These are phyloP conservation scores for Entomobrya multifasciata DNA, from an alignment of 2,888 invertebrate species.

Conservation along the genomic window DNA sequence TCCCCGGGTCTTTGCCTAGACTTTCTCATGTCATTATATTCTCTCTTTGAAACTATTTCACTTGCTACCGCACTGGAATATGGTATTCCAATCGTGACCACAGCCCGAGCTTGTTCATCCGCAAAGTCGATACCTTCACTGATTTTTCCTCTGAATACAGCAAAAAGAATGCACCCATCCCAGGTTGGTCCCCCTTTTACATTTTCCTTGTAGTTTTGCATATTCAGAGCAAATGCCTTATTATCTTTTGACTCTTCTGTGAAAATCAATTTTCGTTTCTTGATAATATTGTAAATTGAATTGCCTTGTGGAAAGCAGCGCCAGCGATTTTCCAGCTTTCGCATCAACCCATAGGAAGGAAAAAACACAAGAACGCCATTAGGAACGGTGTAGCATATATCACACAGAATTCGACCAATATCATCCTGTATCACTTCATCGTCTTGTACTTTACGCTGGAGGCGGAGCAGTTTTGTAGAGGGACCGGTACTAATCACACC, in stretches of 20 bases:
- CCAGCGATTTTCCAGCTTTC: slow-evolving; percentile 59
- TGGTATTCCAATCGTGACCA: slow-evolving; percentile 77
- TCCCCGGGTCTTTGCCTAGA: neutral
- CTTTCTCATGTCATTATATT: slow-evolving; percentile 65
- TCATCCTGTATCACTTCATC: slow-evolving; percentile 57
- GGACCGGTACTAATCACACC: slow-evolving; percentile 50
- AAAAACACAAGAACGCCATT: slow-evolving; percentile 77
- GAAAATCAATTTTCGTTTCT: slow-evolving; percentile 64
- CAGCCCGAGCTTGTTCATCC: slow-evolving; percentile 77
- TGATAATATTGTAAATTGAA: slow-evolving; percentile 50
- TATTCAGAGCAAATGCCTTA: slow-evolving; percentile 65
- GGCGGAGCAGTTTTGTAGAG: neutral
- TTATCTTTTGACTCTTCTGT: slow-evolving; percentile 65
- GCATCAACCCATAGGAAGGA: slow-evolving; percentile 68
- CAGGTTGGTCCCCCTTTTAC: slow-evolving; percentile 40
- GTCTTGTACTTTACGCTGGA: slow-evolving; percentile 40
- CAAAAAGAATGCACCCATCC: slow-evolving; percentile 76
- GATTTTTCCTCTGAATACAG: slow-evolving; percentile 75
- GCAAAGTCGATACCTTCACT: slow-evolving; percentile 78
- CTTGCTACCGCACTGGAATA: slow-evolving; percentile 52
- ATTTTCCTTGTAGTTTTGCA: slow-evolving; percentile 57
- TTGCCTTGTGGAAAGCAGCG: neutral
- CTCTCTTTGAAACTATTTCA: slow-evolving; percentile 57
- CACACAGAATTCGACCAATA: slow-evolving; percentile 64
- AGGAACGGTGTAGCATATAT: slow-evolving; percentile 72